Evolutionary conservation across 1,140 invertebrate genomes (phyloP).

Genomic region (Proales similis): DNA sequence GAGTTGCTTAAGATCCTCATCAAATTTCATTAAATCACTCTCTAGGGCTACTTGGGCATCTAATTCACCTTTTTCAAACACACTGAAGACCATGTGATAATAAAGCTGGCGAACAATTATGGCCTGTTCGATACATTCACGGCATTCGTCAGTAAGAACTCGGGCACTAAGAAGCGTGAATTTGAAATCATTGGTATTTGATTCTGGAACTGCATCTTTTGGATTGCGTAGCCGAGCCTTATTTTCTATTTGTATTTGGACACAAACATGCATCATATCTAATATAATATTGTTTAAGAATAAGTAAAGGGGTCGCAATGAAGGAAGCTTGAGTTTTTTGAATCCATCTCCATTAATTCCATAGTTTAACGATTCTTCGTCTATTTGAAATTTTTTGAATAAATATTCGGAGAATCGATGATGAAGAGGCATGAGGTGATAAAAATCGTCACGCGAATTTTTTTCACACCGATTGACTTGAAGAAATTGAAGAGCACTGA

Average conservation of each 20-base stretch:
- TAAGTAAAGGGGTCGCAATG: slow-evolving; percentile 8
- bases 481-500: background rate
- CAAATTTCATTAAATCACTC: slow-evolving; percentile 21
- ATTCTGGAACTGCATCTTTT: background rate
- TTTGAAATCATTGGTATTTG: slow-evolving; percentile 6
- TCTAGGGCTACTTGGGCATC: slow-evolving; percentile 1
- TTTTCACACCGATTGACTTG: slow-evolving; percentile 6
- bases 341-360: slow-evolving; percentile 15
- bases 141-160: slow-evolving; percentile 12
- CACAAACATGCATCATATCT: slow-evolving; percentile 31
- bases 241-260: slow-evolving; percentile 34
- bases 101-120: slow-evolving; percentile 24
- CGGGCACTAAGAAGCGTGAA: slow-evolving; percentile 19
- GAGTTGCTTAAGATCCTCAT: slow-evolving; percentile 9
- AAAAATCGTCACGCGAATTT: background rate
- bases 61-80: slow-evolving; percentile 16
- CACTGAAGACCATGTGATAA: slow-evolving; percentile 29
- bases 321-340: background rate
- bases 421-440: slow-evolving; percentile 25
- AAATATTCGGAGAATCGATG: background rate
- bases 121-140: slow-evolving; percentile 34
- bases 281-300: slow-evolving; percentile 30
- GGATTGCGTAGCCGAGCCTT: too few species aligned
- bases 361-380: slow-evolving; percentile 29
- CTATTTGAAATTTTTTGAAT: background rate